phyloP scores from a whole-genome alignment of 92 coral and sea anemone genomes.

The Muricea muricata region DNA sequence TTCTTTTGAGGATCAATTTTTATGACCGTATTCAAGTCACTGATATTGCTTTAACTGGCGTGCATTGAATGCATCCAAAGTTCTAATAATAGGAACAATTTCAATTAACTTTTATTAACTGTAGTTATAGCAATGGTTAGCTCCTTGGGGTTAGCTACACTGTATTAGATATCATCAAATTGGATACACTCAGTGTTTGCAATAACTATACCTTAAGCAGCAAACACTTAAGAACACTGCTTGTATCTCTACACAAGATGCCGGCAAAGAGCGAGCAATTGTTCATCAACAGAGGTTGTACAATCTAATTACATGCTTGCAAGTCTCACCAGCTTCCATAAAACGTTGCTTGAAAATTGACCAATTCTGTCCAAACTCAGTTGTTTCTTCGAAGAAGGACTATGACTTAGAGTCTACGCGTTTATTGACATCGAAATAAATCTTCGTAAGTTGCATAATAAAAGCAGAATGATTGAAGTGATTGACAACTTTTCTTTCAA shows the following conservation, averaged over 20 bases:
- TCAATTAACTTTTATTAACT: not conserved
- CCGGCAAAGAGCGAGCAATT: too few relatives aligned
- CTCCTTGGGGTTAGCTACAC: too few relatives aligned
- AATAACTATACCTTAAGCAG: too few relatives aligned
- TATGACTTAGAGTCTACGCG: not conserved
- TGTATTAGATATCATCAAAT: too few relatives aligned
- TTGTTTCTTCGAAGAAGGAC: not conserved
- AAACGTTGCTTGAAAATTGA: not conserved
- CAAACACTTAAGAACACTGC: too few relatives aligned
- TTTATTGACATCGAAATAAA: not conserved
- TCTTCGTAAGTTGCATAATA: not conserved
- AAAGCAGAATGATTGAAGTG: slow-evolving; percentile 7
- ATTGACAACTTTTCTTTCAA: slow-evolving; percentile 8
- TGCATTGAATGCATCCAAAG: not conserved
- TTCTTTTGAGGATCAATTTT: slow-evolving; percentile 2
- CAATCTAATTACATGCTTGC: too few relatives aligned
- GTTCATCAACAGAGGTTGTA: too few relatives aligned
- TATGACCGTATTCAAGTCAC: not conserved
- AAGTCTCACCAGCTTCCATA: too few relatives aligned
- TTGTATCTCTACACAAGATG: too few relatives aligned
- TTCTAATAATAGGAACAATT: not conserved
- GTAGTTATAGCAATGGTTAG: too few relatives aligned
- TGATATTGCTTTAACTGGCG: not conserved
- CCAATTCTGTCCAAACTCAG: not conserved
- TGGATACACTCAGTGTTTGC: too few relatives aligned